Evolutionary conservation across 1,140 invertebrate genomes (phyloP).

Genomic region (Wasmannia auropunctata): DNA sequence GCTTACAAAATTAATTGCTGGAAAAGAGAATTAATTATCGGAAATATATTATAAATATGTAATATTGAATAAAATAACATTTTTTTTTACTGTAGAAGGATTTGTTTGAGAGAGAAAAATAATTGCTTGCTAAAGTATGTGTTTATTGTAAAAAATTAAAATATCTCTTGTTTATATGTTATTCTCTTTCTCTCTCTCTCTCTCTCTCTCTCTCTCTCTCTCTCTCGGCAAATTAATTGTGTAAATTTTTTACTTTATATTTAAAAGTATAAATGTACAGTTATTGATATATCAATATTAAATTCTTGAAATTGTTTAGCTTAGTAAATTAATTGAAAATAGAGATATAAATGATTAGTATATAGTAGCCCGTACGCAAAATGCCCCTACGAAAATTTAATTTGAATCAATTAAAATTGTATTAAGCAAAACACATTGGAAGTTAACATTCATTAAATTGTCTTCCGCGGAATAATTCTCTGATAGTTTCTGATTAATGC

Average conservation of each 20-base stretch:
- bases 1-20: neutral
- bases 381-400: neutral
- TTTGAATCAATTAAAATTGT: neutral
- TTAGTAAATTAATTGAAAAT: neutral
- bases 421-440: neutral
- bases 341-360: neutral
- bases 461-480: neutral
- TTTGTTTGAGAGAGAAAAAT: neutral
- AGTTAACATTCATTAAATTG: neutral
- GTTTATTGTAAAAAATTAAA: neutral
- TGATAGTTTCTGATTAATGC: too few relatives aligned
- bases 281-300: neutral
- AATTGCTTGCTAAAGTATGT: neutral
- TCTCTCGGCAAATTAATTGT: neutral
- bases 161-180: neutral
- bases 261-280: neutral
- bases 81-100: neutral
- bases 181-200: neutral
- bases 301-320: neutral
- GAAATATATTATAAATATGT: neutral
- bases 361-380: neutral
- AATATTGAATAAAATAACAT: too few relatives aligned
- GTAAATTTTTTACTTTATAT: constrained; percentile 7
- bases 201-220: too few relatives aligned
- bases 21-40: neutral